A percentile compares a stretch with the other conserved stretches of the same genome.
Evolutionary conservation across 1,140 invertebrate species (phyloP).

Genomic region (Camponotus vicinus): DNA sequence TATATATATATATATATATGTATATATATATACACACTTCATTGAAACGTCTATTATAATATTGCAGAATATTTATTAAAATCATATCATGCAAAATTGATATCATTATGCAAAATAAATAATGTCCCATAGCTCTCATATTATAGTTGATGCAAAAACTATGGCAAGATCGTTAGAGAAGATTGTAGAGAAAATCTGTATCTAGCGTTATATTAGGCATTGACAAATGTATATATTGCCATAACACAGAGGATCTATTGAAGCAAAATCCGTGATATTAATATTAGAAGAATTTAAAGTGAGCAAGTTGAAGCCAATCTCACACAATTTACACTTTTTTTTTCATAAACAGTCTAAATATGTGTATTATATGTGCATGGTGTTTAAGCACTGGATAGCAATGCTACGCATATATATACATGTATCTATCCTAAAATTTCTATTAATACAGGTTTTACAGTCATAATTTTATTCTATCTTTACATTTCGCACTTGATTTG

Average conservation of each 20-base stretch:
- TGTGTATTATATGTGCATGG: slow-evolving; percentile 15
- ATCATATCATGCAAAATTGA: background rate
- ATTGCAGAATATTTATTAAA: slow-evolving; percentile 32
- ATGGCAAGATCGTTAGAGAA: slow-evolving; percentile 30
- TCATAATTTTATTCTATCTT: slow-evolving; percentile 52
- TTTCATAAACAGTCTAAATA: slow-evolving; percentile 12
- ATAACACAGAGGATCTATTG: slow-evolving; percentile 52
- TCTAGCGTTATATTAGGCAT: slow-evolving; percentile 20
- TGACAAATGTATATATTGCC: slow-evolving; percentile 51
- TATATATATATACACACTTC: slow-evolving; percentile 5
- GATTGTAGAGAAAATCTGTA: slow-evolving; percentile 12
- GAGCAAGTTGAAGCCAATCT: slow-evolving; percentile 31
- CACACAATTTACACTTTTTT: background rate
- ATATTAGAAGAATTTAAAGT: slow-evolving; percentile 45
- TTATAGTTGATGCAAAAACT: slow-evolving; percentile 30
- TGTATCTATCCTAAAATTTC: slow-evolving; percentile 32
- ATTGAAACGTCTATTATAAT: background rate
- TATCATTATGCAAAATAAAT: slow-evolving; percentile 25
- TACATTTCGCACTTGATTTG: slow-evolving; percentile 54
- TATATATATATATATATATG: slow-evolving; percentile 10
- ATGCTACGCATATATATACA: slow-evolving; percentile 28
- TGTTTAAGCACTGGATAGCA: slow-evolving; percentile 45
- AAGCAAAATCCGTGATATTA: slow-evolving; percentile 59
- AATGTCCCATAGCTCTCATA: slow-evolving; percentile 65
- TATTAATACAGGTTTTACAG: slow-evolving; percentile 43